Base-by-base conservation (phyloP, 2,797 vertebrate species). In the Clarias pachynema region DNA sequence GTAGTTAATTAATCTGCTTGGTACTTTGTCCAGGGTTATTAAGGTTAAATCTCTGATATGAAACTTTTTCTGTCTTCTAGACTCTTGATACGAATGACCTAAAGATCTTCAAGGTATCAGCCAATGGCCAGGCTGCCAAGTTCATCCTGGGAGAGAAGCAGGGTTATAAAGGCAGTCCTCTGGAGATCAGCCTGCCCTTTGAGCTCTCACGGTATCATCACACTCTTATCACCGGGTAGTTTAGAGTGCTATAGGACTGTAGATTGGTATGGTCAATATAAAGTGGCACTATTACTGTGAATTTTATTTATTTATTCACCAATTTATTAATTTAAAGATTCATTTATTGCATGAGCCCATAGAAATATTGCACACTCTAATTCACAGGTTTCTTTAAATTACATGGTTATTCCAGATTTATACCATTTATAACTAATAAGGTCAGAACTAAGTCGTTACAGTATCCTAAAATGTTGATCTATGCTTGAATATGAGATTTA, bases 71-170 rank as follows among this genome's bases (percentile, higher is more conserved):
- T 77, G 44, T 66, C 57, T 31, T 91, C 31, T 92, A 99, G 98
- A 95, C 93, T 85, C 94, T 99, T 91, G 98, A 99, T 92, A 96
- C 96, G 24, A 96, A 91, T 84, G 97, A 97, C 5, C 90, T 99
- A 73, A 95, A 93, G 73, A 92, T 99, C 87, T 88, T 93, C 66
- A 96, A 95, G 3, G 97, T 97, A 87, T 92, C 91, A 0, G 94
- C 96, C 15, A 97, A 97, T 89, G 96, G 96, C 62, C 96, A 97
- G 90, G 92, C 93, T 34, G 96, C 96, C 2, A 90, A 78, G 16
- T 99, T 97, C 87, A 82, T 14, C 15, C 90, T 98, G 91, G 97
- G 97, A 84, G 88, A 96, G 84, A 95, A 92, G 86, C 97, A 99
- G 89, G 93, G 93, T 90, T 98, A 97, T 93, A 98, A 97, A 92